These are phyloP conservation scores for Eulacestoma nigropectus DNA, from an alignment of 2,113 vertebrate genomes.

Conservation along the genomic window DNA sequence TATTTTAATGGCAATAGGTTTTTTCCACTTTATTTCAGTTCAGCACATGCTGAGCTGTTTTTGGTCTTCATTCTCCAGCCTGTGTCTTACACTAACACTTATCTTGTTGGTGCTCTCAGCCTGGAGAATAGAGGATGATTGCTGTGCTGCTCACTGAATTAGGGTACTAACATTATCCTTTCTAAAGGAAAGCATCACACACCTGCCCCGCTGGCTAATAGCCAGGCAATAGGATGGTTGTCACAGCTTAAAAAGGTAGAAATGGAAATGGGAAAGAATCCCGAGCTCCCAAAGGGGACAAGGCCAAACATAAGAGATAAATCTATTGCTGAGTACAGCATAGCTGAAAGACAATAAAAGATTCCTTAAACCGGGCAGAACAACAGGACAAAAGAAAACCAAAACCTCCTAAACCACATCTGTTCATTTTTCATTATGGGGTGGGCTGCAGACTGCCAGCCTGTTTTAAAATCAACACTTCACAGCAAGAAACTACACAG, in stretches of 20 bases:
- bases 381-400: slow-evolving; percentile 41
- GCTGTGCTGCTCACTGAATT: not conserved
- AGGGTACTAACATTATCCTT: not conserved
- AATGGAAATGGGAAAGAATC: slow-evolving; percentile 3
- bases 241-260: slow-evolving; percentile 10
- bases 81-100: not conserved
- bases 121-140: not conserved
- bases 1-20: not conserved
- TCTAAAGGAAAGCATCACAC: not conserved
- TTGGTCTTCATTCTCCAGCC: not conserved
- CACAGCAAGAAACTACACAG: slow-evolving; percentile 49
- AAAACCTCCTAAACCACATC: not conserved
- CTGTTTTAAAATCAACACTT: slow-evolving; percentile 62
- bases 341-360: not conserved
- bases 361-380: slow-evolving; percentile 39
- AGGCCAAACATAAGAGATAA: not conserved
- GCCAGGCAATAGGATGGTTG: not conserved
- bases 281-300: not conserved
- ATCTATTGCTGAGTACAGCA: not conserved
- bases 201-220: not conserved
- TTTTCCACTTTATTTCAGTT: not conserved
- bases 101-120: not conserved
- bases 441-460: slow-evolving; percentile 1
- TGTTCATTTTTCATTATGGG: not conserved
- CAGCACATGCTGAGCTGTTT: not conserved